These are phyloP conservation scores for Pedionomus torquatus DNA, from an alignment of 2,113 vertebrate species.

Conservation along the genomic window DNA sequence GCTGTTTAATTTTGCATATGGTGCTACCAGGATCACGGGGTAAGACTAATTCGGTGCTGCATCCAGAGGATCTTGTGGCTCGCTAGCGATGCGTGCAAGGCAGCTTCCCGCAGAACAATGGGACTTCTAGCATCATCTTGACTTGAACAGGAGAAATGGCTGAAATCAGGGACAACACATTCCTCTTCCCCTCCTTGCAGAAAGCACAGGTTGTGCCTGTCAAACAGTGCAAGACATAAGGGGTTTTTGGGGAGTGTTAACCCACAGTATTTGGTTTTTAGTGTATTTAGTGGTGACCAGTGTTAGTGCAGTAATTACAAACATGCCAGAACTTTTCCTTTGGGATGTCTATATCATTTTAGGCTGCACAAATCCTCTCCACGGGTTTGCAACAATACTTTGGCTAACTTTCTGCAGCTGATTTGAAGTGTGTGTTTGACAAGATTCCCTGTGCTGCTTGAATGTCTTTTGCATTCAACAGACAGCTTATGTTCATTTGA, in stretches of 20 bases:
- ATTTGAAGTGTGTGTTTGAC: neutral
- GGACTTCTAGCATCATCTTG: neutral
- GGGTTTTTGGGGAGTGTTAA: neutral
- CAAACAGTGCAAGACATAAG: neutral
- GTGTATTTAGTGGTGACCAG: neutral
- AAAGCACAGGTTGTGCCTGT: neutral
- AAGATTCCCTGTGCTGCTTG: neutral
- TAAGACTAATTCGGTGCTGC: neutral
- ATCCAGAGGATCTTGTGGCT: too few relatives aligned
- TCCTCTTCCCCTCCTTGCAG: accelerated
- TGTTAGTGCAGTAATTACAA: neutral
- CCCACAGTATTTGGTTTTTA: neutral
- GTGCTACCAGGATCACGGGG: neutral
- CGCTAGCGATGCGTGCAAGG: accelerated
- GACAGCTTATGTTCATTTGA: neutral
- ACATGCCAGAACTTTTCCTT: neutral
- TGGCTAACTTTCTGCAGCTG: neutral
- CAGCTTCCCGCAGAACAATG: neutral
- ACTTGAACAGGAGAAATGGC: neutral
- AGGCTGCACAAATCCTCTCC: neutral
- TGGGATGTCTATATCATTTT: neutral
- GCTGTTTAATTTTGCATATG: neutral
- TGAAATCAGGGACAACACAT: neutral
- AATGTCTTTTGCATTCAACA: slow-evolving; percentile 22
- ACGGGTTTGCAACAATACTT: neutral